Evolutionary conservation across 2,797 vertebrate genomes (phyloP).

Genomic region (Syndactyla subalaris): DNA sequence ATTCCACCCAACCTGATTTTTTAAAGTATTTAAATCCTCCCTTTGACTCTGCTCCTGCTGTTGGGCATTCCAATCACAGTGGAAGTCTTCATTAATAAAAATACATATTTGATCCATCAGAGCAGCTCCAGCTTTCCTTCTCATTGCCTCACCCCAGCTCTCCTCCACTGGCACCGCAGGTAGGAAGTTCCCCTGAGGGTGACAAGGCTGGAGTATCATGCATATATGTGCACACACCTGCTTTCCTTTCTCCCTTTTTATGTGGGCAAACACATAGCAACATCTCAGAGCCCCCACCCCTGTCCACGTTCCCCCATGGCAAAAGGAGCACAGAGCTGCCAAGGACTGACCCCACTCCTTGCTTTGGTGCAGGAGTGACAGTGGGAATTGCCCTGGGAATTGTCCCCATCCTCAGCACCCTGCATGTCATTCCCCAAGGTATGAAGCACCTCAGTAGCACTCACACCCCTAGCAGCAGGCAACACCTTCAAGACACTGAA

Average conservation of each 20-base stretch:
- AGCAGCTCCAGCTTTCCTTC: neutral
- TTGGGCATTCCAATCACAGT: neutral
- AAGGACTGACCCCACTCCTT: neutral
- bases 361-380: rapidly evolving
- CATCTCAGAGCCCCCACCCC: neutral
- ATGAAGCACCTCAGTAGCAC: neutral
- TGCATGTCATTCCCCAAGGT: rapidly evolving
- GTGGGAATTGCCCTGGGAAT: neutral
- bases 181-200: neutral
- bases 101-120: neutral
- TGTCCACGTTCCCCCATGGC: rapidly evolving
- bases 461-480: neutral
- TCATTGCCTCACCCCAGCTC: neutral
- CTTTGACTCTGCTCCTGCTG: neutral
- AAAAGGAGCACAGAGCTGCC: neutral
- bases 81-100: constrained; percentile 2
- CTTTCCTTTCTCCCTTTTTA: neutral
- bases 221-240: rapidly evolving
- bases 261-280: neutral
- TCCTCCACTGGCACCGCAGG: neutral
- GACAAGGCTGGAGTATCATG: neutral
- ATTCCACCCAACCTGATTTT: neutral
- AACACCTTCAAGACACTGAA: neutral
- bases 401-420: neutral
- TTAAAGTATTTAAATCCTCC: neutral